These are phyloP conservation scores for Dromiciops gliroides DNA, from an alignment of 2,113 vertebrate species.

Conservation along the genomic window DNA sequence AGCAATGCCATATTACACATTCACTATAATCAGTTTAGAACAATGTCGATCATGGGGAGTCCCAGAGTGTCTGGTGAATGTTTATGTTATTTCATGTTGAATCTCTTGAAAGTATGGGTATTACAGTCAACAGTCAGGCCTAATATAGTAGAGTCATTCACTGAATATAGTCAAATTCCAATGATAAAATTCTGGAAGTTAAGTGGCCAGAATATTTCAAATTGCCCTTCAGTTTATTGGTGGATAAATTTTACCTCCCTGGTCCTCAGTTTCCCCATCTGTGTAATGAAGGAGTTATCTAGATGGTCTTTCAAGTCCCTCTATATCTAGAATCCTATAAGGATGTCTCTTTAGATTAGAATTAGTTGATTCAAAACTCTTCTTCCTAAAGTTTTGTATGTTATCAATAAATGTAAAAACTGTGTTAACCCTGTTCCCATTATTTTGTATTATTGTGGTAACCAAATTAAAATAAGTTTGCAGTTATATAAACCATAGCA, in stretches of 20 bases:
- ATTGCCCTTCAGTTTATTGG: conserved; percentile 11
- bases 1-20: background rate
- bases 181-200: conserved; percentile 32
- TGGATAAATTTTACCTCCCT: background rate
- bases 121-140: background rate
- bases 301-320: background rate
- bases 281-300: conserved; percentile 6
- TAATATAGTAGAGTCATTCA: background rate
- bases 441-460: conserved; percentile 11
- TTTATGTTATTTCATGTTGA: background rate
- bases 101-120: background rate
- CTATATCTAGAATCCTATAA: background rate
- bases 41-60: background rate
- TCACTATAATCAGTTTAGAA: background rate
- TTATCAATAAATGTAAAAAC: background rate
- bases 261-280: background rate
- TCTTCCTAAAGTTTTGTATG: background rate
- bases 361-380: background rate
- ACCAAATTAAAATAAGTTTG: conserved; percentile 43
- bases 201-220: conserved; percentile 22
- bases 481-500: conserved; percentile 16
- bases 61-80: background rate
- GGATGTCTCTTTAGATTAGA: background rate
- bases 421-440: background rate
- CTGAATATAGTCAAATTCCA: conserved; percentile 29